A percentile compares a stretch with the other conserved stretches of the same genome.
Evolutionary conservation across 2,888 invertebrate genomes (phyloP).

Genomic region (Drepana falcataria): DNA sequence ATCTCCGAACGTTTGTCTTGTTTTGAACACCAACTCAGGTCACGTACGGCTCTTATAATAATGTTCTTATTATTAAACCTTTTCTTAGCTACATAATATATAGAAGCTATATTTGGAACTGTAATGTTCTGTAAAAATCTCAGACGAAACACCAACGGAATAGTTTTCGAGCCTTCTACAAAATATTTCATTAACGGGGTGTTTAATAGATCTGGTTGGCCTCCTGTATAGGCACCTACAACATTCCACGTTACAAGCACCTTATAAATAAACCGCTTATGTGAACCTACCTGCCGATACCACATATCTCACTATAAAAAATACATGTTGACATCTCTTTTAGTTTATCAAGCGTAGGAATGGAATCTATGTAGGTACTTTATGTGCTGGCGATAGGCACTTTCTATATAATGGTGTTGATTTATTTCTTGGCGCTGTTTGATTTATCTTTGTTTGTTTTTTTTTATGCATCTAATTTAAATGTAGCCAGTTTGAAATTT

Average conservation of each 20-base stretch:
- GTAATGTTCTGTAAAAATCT: no score
- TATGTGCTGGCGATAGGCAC: slow-evolving; percentile 8
- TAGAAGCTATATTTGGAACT: no score
- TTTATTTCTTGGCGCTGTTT: slow-evolving; percentile 2
- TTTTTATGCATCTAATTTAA: neutral
- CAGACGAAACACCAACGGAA: no score
- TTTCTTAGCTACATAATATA: no score
- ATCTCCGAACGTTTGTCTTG: slow-evolving; percentile 11
- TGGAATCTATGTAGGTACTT: slow-evolving; percentile 11
- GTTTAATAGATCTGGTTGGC: slow-evolving; percentile 26
- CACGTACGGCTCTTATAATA: no score
- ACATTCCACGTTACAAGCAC: slow-evolving; percentile 69
- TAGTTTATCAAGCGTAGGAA: slow-evolving; percentile 15
- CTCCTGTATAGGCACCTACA: slow-evolving; percentile 46
- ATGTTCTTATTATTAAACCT: no score
- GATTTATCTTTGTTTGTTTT: neutral
- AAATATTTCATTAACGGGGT: slow-evolving; percentile 33
- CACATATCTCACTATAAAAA: slow-evolving; percentile 46
- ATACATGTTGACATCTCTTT: slow-evolving; percentile 61
- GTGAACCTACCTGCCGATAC: slow-evolving; percentile 56
- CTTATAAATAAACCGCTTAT: slow-evolving; percentile 70
- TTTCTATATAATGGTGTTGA: neutral
- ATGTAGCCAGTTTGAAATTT: neutral
- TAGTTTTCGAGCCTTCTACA: no score
- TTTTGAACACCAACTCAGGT: neutral